Evolutionary conservation across 2,113 vertebrate species (phyloP), one percentile per base, ranked within the genome.

Genomic region (Labeo catla): DNA sequence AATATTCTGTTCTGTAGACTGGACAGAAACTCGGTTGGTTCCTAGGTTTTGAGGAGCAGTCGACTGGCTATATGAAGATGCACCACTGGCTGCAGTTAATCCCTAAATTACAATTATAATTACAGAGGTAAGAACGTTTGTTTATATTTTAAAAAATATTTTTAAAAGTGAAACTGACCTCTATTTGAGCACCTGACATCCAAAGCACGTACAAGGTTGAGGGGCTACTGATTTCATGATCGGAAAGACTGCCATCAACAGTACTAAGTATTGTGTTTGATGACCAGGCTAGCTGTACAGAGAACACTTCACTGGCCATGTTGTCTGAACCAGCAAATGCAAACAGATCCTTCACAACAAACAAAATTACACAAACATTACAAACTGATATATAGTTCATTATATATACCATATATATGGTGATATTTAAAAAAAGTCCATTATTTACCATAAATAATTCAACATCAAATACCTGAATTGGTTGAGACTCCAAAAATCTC

Each of bases 151-250:
- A 6, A 34, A 68, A 68, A 36, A 15, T 2, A 0, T 36, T 68
- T 68, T 68, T 0, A 36, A 70, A 13, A 15, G n/a, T n/a, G n/a
- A n/a, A n/a, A n/a, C n/a, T n/a, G n/a, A n/a, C n/a, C n/a, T n/a
- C n/a, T n/a, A n/a, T n/a, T n/a, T n/a, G n/a, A n/a, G n/a, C n/a
- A n/a, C n/a, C n/a, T n/a, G n/a, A n/a, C n/a, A n/a, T n/a, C n/a
- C n/a, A n/a, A n/a, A n/a, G n/a, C n/a, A n/a, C n/a, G n/a, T n/a
- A n/a, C n/a, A n/a, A n/a, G n/a, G n/a, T n/a, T n/a, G n/a, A n/a
- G n/a, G n/a, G n/a, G n/a, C n/a, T n/a, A n/a, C n/a, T 70, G 34
- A 19, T 70, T 13, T 70, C 66, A 70, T 70, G 34, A 70, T 70
- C 28, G 13, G 13, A 70, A 13, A 39, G 66, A 13, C 34, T 70